These are phyloP conservation scores for Nesogale talazaci DNA, from an alignment of 2,113 vertebrate genomes.

Conservation along the genomic window DNA sequence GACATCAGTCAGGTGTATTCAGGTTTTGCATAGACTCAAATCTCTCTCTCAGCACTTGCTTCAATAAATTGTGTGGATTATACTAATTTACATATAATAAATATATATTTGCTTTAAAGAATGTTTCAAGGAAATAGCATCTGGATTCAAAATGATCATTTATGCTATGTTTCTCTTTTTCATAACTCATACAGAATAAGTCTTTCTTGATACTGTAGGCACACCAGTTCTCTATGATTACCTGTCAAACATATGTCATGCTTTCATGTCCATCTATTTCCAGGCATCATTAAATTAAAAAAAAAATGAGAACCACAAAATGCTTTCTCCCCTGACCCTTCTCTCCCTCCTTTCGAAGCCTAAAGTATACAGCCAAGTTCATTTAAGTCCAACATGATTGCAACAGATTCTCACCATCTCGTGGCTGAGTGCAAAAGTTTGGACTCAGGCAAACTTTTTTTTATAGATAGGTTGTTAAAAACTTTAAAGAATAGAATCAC, in stretches of 20 bases:
- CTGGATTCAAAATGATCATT: neutral
- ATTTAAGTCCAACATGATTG: neutral
- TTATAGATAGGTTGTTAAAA: conserved; percentile 56
- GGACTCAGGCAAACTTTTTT: conserved; percentile 37
- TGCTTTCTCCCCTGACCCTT: neutral
- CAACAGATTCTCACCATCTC: conserved; percentile 61
- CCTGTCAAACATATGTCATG: neutral
- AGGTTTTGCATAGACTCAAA: neutral
- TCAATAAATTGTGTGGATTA: neutral
- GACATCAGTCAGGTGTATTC: neutral
- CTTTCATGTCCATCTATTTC: conserved; percentile 36
- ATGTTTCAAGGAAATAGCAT: neutral
- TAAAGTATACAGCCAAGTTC: conserved; percentile 27
- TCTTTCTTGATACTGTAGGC: conserved; percentile 17
- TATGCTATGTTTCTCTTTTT: conserved; percentile 5
- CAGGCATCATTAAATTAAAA: conserved; percentile 33
- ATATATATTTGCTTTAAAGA: neutral
- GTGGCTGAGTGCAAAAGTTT: conserved; percentile 57
- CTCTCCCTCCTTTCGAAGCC: neutral
- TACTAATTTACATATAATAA: conserved; percentile 24
- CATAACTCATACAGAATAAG: neutral
- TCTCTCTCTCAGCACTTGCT: neutral
- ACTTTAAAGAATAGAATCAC: conserved; percentile 22
- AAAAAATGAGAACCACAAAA: conserved; percentile 21
- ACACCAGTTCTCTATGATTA: neutral